Conservation (phyloP, 2,113 vertebrate genomes). For the Canis aureus region DNA sequence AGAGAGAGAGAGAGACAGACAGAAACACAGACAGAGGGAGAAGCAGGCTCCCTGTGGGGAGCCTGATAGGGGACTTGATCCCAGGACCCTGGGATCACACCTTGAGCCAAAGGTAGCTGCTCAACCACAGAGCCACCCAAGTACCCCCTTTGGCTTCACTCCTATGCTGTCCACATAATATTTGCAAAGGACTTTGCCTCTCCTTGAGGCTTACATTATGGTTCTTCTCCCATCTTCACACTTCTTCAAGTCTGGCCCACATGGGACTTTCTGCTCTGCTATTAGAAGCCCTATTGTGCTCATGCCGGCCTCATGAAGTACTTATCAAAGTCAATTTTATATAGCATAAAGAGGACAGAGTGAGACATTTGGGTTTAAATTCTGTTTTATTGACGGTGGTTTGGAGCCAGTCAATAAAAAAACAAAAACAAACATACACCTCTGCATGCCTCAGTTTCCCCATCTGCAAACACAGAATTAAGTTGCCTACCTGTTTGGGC, state of each 20-base stretch:
- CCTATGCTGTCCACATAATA: background rate
- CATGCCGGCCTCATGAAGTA: background rate
- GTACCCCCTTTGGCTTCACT: background rate
- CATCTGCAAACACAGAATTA: background rate
- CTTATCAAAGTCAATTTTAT: background rate
- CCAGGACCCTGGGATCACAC: too few relatives aligned
- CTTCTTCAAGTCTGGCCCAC: background rate
- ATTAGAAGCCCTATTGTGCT: background rate
- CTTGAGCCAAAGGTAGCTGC: too few relatives aligned
- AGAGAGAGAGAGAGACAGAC: too few relatives aligned
- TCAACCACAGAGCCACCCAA: too few relatives aligned
- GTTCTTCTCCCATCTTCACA: background rate
- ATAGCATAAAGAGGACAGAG: background rate
- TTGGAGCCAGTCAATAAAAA: background rate
- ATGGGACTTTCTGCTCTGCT: background rate
- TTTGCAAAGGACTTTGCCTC: background rate
- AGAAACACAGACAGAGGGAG: too few relatives aligned
- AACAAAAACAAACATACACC: background rate
- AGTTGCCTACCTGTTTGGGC: background rate
- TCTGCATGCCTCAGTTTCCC: background rate
- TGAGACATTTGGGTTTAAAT: background rate
- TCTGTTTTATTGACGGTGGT: background rate
- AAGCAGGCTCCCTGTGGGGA: too few relatives aligned
- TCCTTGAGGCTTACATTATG: background rate
- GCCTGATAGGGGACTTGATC: too few relatives aligned